Percentiles rank a stretch among this genome's conserved stretches.
phyloP scores from a whole-genome alignment of 1,140 invertebrate genomes.

The Drosophila tsacasi region DNA sequence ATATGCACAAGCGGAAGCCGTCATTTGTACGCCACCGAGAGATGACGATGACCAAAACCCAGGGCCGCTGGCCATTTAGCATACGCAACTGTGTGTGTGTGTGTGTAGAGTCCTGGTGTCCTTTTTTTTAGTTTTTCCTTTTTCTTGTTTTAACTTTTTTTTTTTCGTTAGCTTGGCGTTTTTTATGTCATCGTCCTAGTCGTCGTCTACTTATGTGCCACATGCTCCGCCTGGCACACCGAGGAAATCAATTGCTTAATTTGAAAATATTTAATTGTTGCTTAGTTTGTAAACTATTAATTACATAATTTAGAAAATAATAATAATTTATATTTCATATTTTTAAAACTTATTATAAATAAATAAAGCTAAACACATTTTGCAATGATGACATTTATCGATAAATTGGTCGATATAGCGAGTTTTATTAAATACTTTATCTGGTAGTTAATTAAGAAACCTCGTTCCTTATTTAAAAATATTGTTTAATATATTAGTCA shows the following conservation, averaged over 20 bases:
- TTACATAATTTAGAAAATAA: background rate
- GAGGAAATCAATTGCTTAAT: background rate
- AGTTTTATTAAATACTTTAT: no score
- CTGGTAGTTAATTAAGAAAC: background rate
- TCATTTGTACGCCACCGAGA: constrained; percentile 78
- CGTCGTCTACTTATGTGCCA: constrained; percentile 74
- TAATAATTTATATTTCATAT: background rate
- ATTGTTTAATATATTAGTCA: background rate
- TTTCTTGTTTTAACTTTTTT: background rate
- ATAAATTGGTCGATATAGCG: no score
- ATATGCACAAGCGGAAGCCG: constrained; percentile 83
- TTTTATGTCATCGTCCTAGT: constrained; percentile 70
- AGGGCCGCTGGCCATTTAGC: constrained; percentile 79
- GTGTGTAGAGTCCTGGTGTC: constrained; percentile 24
- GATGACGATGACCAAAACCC: constrained; percentile 55
- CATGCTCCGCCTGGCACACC: constrained; percentile 45
- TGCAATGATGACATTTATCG: no score
- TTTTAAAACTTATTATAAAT: background rate
- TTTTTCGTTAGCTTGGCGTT: constrained; percentile 29
- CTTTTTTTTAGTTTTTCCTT: constrained; percentile 9
- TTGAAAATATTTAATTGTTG: background rate
- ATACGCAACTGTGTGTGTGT: constrained; percentile 49
- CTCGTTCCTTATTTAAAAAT: background rate
- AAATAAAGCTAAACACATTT: background rate
- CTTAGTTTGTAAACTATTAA: background rate